Percentiles rank a stretch among this genome's conserved stretches.
Evolutionary conservation across 2,888 invertebrate species (phyloP).

Genomic region (Bembecia ichneumoniformis): DNA sequence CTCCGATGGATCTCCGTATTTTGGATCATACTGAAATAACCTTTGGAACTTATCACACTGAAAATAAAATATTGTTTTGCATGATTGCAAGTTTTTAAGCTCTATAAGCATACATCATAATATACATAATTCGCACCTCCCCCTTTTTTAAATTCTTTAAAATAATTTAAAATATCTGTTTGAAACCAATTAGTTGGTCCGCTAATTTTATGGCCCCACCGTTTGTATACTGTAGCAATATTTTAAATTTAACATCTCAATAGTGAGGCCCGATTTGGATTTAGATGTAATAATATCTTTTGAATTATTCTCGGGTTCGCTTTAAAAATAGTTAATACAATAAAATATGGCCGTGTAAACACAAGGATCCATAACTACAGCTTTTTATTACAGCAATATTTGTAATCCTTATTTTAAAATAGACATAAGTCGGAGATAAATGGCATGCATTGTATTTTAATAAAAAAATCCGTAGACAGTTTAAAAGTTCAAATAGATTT

Average conservation of each 20-base stretch:
- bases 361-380: conserved; percentile 13
- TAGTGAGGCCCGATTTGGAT: conserved; percentile 32
- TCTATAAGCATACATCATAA: no score
- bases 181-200: not conserved
- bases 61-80: no score
- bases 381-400: not conserved
- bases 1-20: no score
- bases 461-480: not conserved
- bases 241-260: conserved; percentile 49
- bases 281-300: conserved; percentile 44
- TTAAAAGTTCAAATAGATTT: no score
- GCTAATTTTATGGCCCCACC: conserved; percentile 17
- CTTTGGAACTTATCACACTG: no score
- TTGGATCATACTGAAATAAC: no score
- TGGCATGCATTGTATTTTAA: not conserved
- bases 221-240: conserved; percentile 29
- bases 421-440: not conserved
- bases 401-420: not conserved
- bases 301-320: conserved; percentile 56
- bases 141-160: no score
- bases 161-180: no score
- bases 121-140: no score
- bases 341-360: conserved; percentile 55
- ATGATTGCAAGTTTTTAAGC: no score
- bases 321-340: conserved; percentile 50